Evolutionary conservation across 2,888 invertebrate genomes (phyloP).

Genomic region (Trisateles emortualis): DNA sequence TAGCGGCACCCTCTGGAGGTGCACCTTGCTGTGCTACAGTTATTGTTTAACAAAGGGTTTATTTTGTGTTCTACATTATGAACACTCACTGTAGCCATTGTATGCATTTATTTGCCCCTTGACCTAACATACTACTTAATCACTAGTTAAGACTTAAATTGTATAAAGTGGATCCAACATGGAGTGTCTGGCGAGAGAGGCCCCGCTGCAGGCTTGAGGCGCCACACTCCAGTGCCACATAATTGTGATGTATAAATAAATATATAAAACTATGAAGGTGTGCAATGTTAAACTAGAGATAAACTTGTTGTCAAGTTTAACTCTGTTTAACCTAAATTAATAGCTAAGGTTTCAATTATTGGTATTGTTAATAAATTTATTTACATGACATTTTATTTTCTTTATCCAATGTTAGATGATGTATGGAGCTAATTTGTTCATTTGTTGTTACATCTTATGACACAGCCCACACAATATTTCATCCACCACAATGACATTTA

Average conservation of each 20-base stretch:
- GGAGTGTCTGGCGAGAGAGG: constrained; percentile 13
- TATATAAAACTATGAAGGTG: constrained; percentile 39
- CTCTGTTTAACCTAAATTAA: constrained; percentile 53
- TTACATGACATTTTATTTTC: constrained; percentile 35
- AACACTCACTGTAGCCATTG: constrained; percentile 4
- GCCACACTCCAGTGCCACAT: constrained; percentile 17
- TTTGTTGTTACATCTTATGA: too few relatives aligned
- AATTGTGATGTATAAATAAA: constrained; percentile 45
- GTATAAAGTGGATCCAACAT: constrained; percentile 35
- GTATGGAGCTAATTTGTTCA: not conserved
- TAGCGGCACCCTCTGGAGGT: not conserved
- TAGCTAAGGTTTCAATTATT: constrained; percentile 67
- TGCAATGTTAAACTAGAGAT: constrained; percentile 49
- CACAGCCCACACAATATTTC: too few relatives aligned
- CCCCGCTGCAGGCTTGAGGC: not conserved
- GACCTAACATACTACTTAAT: constrained; percentile 21
- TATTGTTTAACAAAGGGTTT: not conserved
- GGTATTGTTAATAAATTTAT: constrained; percentile 73
- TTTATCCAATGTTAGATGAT: not conserved
- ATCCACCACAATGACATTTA: too few relatives aligned
- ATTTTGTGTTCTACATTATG: not conserved
- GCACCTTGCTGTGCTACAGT: not conserved
- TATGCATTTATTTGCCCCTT: constrained; percentile 43
- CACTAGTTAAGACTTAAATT: constrained; percentile 44
- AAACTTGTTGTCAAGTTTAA: constrained; percentile 39